These are phyloP conservation scores for Drosophila fulvimacula DNA, from an alignment of 2,888 invertebrate species.

Conservation along the genomic window DNA sequence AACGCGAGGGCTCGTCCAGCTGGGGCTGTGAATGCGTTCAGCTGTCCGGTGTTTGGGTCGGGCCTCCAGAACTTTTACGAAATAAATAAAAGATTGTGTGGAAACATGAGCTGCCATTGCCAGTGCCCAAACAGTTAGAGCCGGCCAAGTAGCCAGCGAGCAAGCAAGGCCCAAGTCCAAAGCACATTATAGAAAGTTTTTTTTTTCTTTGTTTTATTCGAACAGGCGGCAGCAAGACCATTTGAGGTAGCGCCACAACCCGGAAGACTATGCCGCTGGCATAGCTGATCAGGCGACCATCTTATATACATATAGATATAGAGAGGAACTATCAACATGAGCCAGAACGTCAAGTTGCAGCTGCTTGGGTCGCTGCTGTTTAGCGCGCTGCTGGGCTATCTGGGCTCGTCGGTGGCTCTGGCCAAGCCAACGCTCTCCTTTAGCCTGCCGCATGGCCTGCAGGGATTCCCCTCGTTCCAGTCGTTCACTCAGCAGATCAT, in stretches of 20 bases:
- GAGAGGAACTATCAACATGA: slow-evolving; percentile 27
- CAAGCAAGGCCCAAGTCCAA: not conserved
- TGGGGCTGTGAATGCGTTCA: slow-evolving; percentile 31
- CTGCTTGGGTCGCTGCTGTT: slow-evolving; percentile 73
- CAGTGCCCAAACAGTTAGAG: slow-evolving; percentile 1
- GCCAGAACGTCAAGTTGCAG: slow-evolving; percentile 65
- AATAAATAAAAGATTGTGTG: slow-evolving; percentile 44
- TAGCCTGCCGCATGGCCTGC: slow-evolving; percentile 80
- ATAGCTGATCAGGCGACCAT: slow-evolving; percentile 12
- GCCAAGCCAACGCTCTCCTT: slow-evolving; percentile 84
- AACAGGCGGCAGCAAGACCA: not conserved
- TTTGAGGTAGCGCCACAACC: slow-evolving; percentile 6
- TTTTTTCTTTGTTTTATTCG: not conserved
- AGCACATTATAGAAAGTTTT: not conserved
- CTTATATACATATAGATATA: slow-evolving; percentile 1
- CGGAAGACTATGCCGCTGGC: slow-evolving; percentile 39
- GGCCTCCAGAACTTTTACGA: slow-evolving; percentile 5
- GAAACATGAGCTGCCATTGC: not conserved
- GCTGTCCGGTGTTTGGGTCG: slow-evolving; percentile 25
- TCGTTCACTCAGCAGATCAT: slow-evolving; percentile 84
- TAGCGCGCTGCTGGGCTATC: slow-evolving; percentile 77
- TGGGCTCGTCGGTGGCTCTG: slow-evolving; percentile 76
- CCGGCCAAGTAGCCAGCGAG: not conserved
- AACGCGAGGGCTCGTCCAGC: not conserved
- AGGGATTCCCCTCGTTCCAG: slow-evolving; percentile 83